These are phyloP conservation scores for Florisuga fusca DNA, from an alignment of 2,797 vertebrate species.

Conservation along the genomic window DNA sequence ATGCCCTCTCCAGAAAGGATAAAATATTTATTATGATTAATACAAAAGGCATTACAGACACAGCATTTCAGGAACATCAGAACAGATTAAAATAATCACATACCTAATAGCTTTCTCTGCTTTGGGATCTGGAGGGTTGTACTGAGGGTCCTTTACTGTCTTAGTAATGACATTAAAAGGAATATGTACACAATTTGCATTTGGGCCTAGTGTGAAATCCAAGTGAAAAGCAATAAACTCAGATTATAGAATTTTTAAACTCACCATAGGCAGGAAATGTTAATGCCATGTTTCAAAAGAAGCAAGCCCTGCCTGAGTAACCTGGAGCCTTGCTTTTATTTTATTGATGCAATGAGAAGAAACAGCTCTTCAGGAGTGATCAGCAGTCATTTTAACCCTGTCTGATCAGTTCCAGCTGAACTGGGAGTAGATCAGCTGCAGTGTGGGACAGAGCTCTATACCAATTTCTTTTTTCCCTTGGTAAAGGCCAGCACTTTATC, in stretches of 20 bases:
- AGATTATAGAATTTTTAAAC: background rate
- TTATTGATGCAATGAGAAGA: background rate
- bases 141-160: conserved; percentile 58
- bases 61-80: background rate
- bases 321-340: background rate
- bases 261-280: background rate
- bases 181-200: background rate
- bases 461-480: background rate
- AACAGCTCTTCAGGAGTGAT: conserved; percentile 16
- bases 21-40: conserved; percentile 55
- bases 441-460: accelerated
- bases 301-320: background rate
- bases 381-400: conserved; percentile 30
- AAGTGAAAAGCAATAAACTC: background rate
- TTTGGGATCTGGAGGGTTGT: conserved; percentile 54
- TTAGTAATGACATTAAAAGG: background rate
- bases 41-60: background rate
- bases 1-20: background rate
- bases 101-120: conserved; percentile 60
- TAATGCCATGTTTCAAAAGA: background rate
- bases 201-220: background rate
- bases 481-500: background rate
- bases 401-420: background rate
- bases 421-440: background rate
- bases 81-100: conserved; percentile 41